Evolutionary conservation across 2,888 invertebrate genomes (phyloP).

Genomic region (Meganola albula): DNA sequence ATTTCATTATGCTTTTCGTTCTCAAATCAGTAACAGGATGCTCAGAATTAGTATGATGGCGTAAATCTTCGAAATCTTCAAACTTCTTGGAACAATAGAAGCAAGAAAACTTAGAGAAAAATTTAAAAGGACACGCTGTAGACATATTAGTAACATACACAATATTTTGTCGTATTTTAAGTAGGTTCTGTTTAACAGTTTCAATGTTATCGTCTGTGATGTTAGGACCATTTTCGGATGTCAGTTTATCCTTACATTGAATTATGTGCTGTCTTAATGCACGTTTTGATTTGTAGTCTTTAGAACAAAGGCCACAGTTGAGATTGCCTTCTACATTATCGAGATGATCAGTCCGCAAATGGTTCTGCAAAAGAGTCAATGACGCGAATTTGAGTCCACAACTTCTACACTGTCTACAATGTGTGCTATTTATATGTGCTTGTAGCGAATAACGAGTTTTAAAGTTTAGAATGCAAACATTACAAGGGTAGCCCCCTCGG

Average conservation of each 20-base stretch:
- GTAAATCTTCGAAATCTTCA: slow-evolving; percentile 55
- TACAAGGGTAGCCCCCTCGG: slow-evolving; percentile 49
- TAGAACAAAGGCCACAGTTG: slow-evolving; percentile 55
- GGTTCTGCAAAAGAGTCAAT: slow-evolving; percentile 42
- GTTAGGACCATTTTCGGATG: slow-evolving; percentile 26
- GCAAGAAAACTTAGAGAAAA: slow-evolving; percentile 56
- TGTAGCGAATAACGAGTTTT: slow-evolving; percentile 33
- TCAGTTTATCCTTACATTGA: slow-evolving; percentile 47
- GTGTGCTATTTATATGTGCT: slow-evolving; percentile 45
- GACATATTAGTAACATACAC: slow-evolving; percentile 63
- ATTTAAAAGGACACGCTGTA: slow-evolving; percentile 61
- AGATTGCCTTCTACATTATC: slow-evolving; percentile 34
- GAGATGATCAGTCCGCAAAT: slow-evolving; percentile 47
- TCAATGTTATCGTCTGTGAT: slow-evolving; percentile 25
- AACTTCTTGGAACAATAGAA: slow-evolving; percentile 62
- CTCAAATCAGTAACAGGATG: slow-evolving; percentile 59
- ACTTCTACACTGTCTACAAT: slow-evolving; percentile 48
- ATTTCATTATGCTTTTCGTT: slow-evolving; percentile 54
- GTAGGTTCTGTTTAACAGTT: slow-evolving; percentile 43
- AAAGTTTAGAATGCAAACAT: slow-evolving; percentile 44
- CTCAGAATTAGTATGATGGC: slow-evolving; percentile 45
- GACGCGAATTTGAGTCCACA: slow-evolving; percentile 47
- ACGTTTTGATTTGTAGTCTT: slow-evolving; percentile 45
- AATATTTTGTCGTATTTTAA: slow-evolving; percentile 59
- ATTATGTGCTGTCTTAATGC: slow-evolving; percentile 50